phyloP scores from a whole-genome alignment of 2,113 vertebrate genomes.

The Callipepla squamata region DNA sequence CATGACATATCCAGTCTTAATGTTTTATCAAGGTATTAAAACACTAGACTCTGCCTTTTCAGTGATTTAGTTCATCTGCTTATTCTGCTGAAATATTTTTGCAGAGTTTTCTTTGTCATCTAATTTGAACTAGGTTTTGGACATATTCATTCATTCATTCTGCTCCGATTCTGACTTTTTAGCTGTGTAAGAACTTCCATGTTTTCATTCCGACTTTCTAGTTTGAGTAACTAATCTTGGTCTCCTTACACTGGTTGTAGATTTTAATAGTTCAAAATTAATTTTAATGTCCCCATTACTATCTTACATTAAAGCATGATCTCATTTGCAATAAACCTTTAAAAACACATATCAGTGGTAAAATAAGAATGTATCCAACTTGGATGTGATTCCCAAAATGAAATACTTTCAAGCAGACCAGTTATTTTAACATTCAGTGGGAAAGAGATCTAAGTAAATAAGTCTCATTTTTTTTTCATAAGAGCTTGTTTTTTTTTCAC shows the following conservation, averaged over 20 bases:
- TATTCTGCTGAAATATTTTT: slow-evolving; percentile 13
- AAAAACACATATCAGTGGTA: background rate
- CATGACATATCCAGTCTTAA: background rate
- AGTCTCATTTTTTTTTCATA: background rate
- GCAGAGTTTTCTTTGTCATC: background rate
- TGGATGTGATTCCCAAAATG: background rate
- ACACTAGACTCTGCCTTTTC: background rate
- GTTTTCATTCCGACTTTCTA: background rate
- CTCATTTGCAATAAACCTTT: background rate
- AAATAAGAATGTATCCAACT: background rate
- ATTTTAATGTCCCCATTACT: background rate
- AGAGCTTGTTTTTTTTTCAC: background rate
- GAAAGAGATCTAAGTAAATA: background rate
- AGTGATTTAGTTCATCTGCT: background rate
- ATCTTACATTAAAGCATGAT: background rate
- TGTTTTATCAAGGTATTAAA: slow-evolving; percentile 12
- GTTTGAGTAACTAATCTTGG: background rate
- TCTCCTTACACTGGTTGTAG: background rate
- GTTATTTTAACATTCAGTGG: background rate
- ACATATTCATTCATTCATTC: background rate
- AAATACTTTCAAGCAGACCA: background rate
- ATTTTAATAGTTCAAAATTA: background rate
- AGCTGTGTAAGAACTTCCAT: background rate
- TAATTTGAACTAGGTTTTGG: background rate
- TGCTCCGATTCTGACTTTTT: background rate